Evolutionary conservation across 2,797 vertebrate species (phyloP).

Genomic region (Enteromius treurensis): DNA sequence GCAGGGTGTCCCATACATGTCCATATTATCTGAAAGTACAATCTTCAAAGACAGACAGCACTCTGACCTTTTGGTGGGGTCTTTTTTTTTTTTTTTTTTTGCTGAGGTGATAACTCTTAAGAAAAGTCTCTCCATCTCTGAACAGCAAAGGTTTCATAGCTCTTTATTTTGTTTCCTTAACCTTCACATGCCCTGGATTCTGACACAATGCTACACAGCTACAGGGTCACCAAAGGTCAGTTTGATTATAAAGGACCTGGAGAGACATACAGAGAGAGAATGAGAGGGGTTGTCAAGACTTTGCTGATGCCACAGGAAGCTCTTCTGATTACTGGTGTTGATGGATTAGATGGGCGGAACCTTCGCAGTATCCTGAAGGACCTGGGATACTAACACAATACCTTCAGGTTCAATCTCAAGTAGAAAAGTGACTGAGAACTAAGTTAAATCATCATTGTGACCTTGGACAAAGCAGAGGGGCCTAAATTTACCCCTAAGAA

Average conservation of each 20-base stretch:
- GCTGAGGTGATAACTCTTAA: constrained; percentile 27
- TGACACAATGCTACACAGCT: constrained; percentile 28
- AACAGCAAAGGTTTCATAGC: not conserved
- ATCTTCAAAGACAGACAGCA: constrained; percentile 19
- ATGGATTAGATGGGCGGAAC: constrained; percentile 38
- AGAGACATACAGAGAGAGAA: constrained; percentile 35
- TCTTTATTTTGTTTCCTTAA: constrained; percentile 15
- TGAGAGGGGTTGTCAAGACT: constrained; percentile 28
- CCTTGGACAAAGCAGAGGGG: constrained; percentile 9
- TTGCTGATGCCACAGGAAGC: constrained; percentile 45
- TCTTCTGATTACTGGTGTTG: constrained; percentile 36
- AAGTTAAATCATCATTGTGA: not conserved
- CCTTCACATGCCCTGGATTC: constrained; percentile 45
- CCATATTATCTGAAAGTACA: not conserved
- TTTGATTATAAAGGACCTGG: constrained; percentile 29
- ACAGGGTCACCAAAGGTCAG: constrained; percentile 43
- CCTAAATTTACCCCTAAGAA: not conserved
- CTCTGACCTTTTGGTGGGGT: not conserved
- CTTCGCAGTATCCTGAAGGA: constrained; percentile 26
- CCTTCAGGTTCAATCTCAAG: constrained; percentile 43
- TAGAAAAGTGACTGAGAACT: not conserved
- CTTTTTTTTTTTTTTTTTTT: not conserved
- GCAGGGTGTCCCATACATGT: constrained; percentile 3
- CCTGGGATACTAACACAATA: constrained; percentile 23
- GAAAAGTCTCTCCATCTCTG: constrained; percentile 3